Percentiles rank a stretch among this genome's conserved stretches.
These are phyloP conservation scores for Idaea straminata DNA, from an alignment of 2,888 invertebrate genomes.

Conservation along the genomic window DNA sequence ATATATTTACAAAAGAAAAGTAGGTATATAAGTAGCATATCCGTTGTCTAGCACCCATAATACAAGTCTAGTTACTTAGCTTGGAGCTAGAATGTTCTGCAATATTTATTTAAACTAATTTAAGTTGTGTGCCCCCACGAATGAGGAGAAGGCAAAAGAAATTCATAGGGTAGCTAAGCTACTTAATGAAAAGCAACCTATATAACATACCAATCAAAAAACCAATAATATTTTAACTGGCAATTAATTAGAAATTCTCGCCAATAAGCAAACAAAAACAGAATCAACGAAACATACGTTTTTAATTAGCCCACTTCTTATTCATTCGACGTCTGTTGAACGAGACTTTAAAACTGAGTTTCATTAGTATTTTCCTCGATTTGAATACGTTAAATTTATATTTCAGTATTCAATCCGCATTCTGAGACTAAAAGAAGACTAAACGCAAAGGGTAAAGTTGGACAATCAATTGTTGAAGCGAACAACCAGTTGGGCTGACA, in stretches of 20 bases:
- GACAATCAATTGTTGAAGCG: conserved; percentile 24
- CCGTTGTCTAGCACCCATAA: no score
- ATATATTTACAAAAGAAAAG: no score
- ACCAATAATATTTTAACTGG: neutral
- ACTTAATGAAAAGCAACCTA: no score
- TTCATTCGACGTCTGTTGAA: conserved; percentile 31
- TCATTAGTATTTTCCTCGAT: conserved; percentile 46
- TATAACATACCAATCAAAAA: no score
- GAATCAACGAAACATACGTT: conserved; percentile 28
- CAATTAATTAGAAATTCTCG: conserved; percentile 7
- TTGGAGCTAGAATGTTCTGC: no score
- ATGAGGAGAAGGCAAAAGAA: no score
- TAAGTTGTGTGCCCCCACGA: no score
- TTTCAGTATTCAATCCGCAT: conserved; percentile 47
- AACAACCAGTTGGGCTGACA: neutral
- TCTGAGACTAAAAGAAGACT: neutral
- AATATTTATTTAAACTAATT: no score
- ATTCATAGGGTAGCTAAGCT: no score
- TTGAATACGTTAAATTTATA: conserved; percentile 43
- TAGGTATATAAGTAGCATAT: no score
- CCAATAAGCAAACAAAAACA: conserved; percentile 7
- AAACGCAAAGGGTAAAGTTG: conserved; percentile 51
- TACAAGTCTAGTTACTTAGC: no score
- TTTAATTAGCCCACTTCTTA: conserved; percentile 34
- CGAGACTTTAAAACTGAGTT: conserved; percentile 41